A percentile compares a stretch with the other conserved stretches of the same genome.
Conservation (phyloP, 64 coral and sea anemone species). For the Pocillopora verrucosa region DNA sequence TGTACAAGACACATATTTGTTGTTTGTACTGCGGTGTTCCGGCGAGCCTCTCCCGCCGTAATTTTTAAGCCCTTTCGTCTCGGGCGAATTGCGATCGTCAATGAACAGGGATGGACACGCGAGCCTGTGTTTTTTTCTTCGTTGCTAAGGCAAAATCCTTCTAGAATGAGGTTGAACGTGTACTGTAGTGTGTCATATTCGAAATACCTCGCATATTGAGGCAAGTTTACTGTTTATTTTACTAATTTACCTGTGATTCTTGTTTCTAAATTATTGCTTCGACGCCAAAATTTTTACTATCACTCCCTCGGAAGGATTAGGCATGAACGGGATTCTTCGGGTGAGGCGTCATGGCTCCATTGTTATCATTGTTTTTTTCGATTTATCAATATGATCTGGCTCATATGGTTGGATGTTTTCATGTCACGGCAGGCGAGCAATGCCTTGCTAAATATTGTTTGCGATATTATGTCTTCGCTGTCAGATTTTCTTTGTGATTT, state of each 20-base stretch:
- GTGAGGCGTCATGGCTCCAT: not conserved
- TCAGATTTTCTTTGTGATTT: not conserved
- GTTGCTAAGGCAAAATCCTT: not conserved
- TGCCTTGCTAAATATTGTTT: not conserved
- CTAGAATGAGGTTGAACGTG: not conserved
- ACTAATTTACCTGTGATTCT: not conserved
- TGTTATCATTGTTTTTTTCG: not conserved
- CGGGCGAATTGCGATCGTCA: not conserved
- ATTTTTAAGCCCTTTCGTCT: not conserved
- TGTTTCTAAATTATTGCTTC: not conserved
- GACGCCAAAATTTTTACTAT: not conserved
- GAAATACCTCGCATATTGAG: not conserved
- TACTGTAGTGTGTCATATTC: not conserved
- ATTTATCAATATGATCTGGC: too few species aligned
- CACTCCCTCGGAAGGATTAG: not conserved
- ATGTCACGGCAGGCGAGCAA: not conserved
- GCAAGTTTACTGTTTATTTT: not conserved
- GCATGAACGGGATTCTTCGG: not conserved
- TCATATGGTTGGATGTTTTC: not conserved
- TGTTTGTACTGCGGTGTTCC: conserved; percentile 5
- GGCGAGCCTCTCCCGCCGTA: not conserved
- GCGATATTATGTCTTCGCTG: not conserved
- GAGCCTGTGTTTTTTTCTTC: not conserved
- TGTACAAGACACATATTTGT: not conserved
- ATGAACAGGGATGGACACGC: not conserved